Base-by-base conservation (phyloP, 2,888 invertebrate genomes). In the Pocota personata region DNA sequence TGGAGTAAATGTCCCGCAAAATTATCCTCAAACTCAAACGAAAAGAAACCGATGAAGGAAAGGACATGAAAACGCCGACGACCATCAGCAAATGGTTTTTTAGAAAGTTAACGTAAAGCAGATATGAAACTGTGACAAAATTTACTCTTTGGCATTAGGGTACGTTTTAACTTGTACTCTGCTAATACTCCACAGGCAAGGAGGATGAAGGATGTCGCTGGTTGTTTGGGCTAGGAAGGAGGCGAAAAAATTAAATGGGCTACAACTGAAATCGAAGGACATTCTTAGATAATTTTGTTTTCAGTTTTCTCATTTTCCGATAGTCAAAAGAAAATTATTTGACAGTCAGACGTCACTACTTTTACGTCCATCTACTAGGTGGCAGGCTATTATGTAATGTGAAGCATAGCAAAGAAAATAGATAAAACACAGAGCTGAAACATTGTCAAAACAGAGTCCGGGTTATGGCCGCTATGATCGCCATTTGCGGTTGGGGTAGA, bases 1-100 rank as follows among this genome's bases (percentile, higher is more conserved):
- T 57, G 46, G 72, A 62, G 82, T 77, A 86, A 86, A 86, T 86
- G 82, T 82, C 67, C 86, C 82, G 82, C 86, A 82, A 86, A 77
- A 82, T 86, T 80, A 76, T 80, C 71, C 71, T 58, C 67, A 55
- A 76, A 66, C 62, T 35, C 50, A 46, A 71, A 58, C 10, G 37
- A 72, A 72, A 71, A 37, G 24, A 58, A 64, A 48, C 67, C 75
- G 52, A 76, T 60, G 80, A 76, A 64, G 52, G 46, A 24, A 71
- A 62, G 52, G 50, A 64, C 67, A 78, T 73, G 43, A 55, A 78
- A 58, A 32, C 62, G 40, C 46, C 37, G 27, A 19, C 62, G 40
- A 52, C 64, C 66, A 58, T 52, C 12, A 32, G 24, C 55, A 52
- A 84, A 79, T 79, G 62, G 24, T 55, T 69, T 67, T 69, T 60